Conservation (phyloP, 2,888 invertebrate genomes). For the Empis livida region DNA sequence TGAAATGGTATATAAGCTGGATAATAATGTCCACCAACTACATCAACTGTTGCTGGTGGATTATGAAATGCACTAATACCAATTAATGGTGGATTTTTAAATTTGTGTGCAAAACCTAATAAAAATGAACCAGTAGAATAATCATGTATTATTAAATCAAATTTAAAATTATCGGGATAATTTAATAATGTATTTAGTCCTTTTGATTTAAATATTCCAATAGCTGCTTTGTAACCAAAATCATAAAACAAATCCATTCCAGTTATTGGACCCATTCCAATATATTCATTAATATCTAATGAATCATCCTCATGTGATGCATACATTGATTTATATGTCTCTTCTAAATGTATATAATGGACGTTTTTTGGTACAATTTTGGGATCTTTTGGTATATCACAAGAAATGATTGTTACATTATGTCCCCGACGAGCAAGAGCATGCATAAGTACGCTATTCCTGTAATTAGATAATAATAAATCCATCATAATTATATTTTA, state of each 20-base stretch:
- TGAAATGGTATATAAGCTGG: slow-evolving; percentile 19
- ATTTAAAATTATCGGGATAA: slow-evolving; percentile 22
- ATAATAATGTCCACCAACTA: slow-evolving; percentile 20
- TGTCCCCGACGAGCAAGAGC: slow-evolving; percentile 17
- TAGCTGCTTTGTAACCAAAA: slow-evolving; percentile 8
- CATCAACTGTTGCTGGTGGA: slow-evolving; percentile 15
- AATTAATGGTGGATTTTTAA: slow-evolving; percentile 24
- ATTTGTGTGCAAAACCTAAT: slow-evolving; percentile 24
- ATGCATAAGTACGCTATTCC: slow-evolving; percentile 17
- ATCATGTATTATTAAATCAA: slow-evolving; percentile 28
- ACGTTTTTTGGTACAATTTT: slow-evolving; percentile 14
- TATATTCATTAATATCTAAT: slow-evolving; percentile 9
- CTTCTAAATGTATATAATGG: slow-evolving; percentile 21
- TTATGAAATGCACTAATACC: slow-evolving; percentile 20
- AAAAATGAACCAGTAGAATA: slow-evolving; percentile 22
- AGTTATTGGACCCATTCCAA: slow-evolving; percentile 10
- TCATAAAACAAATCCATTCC: slow-evolving; percentile 11
- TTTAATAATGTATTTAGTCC: slow-evolving; percentile 17
- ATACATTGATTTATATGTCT: slow-evolving; percentile 13
- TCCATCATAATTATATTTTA: no score
- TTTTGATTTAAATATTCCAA: slow-evolving; percentile 12
- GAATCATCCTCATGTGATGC: neutral
- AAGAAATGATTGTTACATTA: slow-evolving; percentile 19
- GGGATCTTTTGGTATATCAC: slow-evolving; percentile 15
- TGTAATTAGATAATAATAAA: slow-evolving; percentile 3